Conservation (phyloP, 2,113 vertebrate genomes). For the Butastur rufipennis region DNA sequence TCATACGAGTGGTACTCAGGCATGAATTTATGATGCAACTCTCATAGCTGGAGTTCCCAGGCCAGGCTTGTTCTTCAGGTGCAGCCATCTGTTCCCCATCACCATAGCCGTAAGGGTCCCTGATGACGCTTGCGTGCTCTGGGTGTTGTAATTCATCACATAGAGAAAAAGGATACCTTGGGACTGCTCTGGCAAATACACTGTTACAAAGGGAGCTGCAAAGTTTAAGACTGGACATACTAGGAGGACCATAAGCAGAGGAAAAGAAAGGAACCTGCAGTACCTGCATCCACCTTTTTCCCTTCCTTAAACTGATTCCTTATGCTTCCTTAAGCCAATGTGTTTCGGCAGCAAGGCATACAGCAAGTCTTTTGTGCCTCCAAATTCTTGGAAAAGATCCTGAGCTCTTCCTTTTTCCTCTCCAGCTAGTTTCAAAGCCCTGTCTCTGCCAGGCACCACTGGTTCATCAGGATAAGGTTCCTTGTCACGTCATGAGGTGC, state of each 20-base stretch:
- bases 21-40: neutral
- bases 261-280: neutral
- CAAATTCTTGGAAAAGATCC: conserved; percentile 73
- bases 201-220: neutral
- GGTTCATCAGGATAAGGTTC: conserved; percentile 76
- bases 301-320: conserved; percentile 75
- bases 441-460: conserved; percentile 71
- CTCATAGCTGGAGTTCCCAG: neutral
- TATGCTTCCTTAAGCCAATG: conserved; percentile 41
- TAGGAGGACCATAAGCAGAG: neutral
- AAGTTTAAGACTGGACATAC: neutral
- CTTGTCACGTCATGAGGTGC: conserved; percentile 67
- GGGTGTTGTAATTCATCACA: neutral
- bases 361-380: conserved; percentile 76
- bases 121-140: neutral
- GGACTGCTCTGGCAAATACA: neutral
- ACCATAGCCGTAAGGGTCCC: neutral
- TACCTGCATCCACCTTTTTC: conserved; percentile 74
- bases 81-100: conserved; percentile 6
- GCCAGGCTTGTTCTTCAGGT: neutral
- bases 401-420: conserved; percentile 75
- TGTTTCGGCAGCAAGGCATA: conserved; percentile 78
- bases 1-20: neutral
- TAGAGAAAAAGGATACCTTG: neutral
- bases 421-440: conserved; percentile 79